Evolutionary conservation across 2,113 vertebrate genomes (phyloP).

Genomic region (Equus quagga): DNA sequence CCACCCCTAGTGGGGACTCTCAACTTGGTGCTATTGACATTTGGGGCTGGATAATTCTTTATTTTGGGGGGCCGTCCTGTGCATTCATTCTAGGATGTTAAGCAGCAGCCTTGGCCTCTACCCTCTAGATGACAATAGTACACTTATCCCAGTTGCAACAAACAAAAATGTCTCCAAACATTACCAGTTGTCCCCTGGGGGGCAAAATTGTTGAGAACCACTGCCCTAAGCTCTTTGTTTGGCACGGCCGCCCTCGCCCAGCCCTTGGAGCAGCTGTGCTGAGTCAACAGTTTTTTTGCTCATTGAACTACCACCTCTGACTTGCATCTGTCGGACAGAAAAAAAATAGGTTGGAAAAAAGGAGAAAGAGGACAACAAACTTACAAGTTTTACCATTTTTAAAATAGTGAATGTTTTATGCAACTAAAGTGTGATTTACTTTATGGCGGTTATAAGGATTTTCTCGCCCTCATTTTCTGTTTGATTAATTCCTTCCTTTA

Average conservation of each 20-base stretch:
- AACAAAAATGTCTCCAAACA: not conserved
- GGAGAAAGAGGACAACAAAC: not conserved
- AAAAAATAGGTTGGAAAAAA: not conserved
- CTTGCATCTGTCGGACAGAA: not conserved
- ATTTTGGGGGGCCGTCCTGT: accelerated
- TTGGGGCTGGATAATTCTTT: not conserved
- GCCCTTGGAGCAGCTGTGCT: not conserved
- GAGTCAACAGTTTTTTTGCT: not conserved
- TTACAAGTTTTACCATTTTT: not conserved
- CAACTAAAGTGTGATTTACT: not conserved
- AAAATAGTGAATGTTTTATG: not conserved
- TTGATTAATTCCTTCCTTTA: slow-evolving; percentile 32
- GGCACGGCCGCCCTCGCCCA: no score
- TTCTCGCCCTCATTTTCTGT: slow-evolving; percentile 11
- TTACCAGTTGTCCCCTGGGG: not conserved
- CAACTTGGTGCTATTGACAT: not conserved
- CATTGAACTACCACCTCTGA: not conserved
- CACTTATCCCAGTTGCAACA: not conserved
- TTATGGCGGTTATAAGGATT: not conserved
- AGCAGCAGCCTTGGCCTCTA: not conserved
- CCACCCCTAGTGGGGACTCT: not conserved
- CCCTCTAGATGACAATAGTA: not conserved
- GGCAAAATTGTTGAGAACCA: not conserved
- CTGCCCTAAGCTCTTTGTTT: not conserved
- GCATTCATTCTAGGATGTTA: not conserved